A percentile compares a stretch with the other conserved stretches of the same genome.
Evolutionary conservation across 2,888 invertebrate species (phyloP).

Genomic region (Xylocampa areola): DNA sequence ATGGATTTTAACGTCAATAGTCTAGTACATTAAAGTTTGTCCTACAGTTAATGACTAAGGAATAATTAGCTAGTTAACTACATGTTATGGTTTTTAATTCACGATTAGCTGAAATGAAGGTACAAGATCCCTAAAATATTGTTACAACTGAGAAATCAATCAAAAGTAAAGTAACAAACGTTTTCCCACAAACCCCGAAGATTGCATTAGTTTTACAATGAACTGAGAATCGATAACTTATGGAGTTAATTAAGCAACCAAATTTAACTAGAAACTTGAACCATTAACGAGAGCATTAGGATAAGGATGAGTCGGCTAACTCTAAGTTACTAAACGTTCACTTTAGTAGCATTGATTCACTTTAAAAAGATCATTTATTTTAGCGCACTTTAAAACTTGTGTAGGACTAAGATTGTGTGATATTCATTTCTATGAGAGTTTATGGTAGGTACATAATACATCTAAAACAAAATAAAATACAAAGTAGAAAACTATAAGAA

Average conservation of each 20-base stretch:
- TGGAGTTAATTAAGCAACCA: constrained; percentile 65
- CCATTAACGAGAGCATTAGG: constrained; percentile 68
- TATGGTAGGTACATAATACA: constrained; percentile 36
- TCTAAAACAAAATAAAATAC: constrained; percentile 15
- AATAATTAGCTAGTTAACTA: not conserved
- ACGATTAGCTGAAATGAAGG: not conserved
- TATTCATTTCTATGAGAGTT: constrained; percentile 47
- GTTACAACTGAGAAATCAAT: constrained; percentile 2
- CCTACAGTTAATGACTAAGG: constrained; percentile 2
- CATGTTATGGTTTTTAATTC: constrained; percentile 1
- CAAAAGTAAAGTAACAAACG: constrained; percentile 9
- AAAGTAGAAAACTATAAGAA: constrained; percentile 16
- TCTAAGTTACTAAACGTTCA: constrained; percentile 51
- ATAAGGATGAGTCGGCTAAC: constrained; percentile 50
- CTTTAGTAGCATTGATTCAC: constrained; percentile 55
- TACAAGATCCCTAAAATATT: not conserved
- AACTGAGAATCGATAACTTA: constrained; percentile 60
- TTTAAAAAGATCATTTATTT: constrained; percentile 37
- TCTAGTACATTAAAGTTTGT: constrained; percentile 34
- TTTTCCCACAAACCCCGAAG: constrained; percentile 21
- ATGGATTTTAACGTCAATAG: constrained; percentile 51
- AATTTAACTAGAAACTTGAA: constrained; percentile 66
- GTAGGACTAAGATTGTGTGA: constrained; percentile 28
- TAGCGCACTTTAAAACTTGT: constrained; percentile 40
- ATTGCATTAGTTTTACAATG: constrained; percentile 59